phyloP scores from a whole-genome alignment of 2,888 invertebrate genomes.

The Pelosia muscerda region DNA sequence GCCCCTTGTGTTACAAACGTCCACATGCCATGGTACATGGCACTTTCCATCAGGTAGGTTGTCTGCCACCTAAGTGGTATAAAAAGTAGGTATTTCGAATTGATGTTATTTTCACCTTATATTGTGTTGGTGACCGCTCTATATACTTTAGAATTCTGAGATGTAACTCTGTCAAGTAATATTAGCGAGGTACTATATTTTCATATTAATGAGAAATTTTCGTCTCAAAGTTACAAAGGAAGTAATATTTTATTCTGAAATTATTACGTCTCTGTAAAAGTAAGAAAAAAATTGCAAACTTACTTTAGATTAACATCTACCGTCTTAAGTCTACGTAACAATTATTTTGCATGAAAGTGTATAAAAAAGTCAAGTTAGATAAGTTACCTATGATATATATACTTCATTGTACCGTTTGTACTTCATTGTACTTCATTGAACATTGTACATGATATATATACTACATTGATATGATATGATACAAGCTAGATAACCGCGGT shows the following conservation, averaged over 20 bases:
- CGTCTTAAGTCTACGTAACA: too few relatives aligned
- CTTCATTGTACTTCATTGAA: too few relatives aligned
- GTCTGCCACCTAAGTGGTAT: too few relatives aligned
- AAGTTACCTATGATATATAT: too few relatives aligned
- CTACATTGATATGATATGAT: too few relatives aligned
- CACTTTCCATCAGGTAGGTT: too few relatives aligned
- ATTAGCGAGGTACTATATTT: not conserved
- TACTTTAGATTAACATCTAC: not conserved
- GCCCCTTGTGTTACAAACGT: too few relatives aligned
- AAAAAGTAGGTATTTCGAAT: too few relatives aligned
- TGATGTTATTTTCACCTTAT: not conserved
- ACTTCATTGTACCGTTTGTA: too few relatives aligned
- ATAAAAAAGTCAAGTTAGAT: not conserved
- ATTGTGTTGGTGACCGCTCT: not conserved
- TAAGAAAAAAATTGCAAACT: not conserved
- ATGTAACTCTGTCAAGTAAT: not conserved
- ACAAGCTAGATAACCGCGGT: too few relatives aligned
- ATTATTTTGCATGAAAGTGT: not conserved
- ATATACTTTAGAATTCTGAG: not conserved
- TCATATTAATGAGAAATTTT: not conserved
- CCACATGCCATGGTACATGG: too few relatives aligned
- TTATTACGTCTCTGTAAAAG: not conserved
- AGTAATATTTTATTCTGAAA: not conserved
- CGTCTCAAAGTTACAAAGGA: not conserved
- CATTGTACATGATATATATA: too few relatives aligned